These are phyloP conservation scores for Rhyacophila evoluta DNA, from an alignment of 2,888 invertebrate genomes.

Conservation along the genomic window DNA sequence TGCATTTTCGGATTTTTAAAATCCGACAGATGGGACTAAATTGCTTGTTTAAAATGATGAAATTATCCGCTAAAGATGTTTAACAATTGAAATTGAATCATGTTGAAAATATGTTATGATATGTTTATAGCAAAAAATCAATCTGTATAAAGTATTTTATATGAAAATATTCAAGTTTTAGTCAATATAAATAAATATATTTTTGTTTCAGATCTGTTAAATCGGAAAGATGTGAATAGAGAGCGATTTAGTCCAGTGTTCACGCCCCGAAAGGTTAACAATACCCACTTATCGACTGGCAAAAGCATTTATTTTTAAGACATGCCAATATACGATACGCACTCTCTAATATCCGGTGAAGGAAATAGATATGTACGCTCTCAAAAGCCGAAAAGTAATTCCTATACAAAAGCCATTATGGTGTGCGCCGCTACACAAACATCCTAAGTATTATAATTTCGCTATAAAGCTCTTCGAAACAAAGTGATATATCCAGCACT, in stretches of 20 bases:
- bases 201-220: too few relatives aligned
- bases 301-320: conserved; percentile 15
- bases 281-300: background rate
- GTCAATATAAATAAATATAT: too few relatives aligned
- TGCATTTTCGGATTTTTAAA: too few relatives aligned
- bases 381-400: background rate
- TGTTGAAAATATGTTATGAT: too few relatives aligned
- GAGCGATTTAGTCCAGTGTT: background rate
- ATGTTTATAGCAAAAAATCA: too few relatives aligned
- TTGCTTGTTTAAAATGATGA: too few relatives aligned
- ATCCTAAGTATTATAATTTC: background rate
- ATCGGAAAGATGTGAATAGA: background rate
- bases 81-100: too few relatives aligned
- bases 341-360: background rate
- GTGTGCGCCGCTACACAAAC: background rate
- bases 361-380: conserved; percentile 8
- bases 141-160: too few relatives aligned
- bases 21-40: too few relatives aligned
- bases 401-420: conserved; percentile 15
- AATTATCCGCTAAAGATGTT: too few relatives aligned
- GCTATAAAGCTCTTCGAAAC: background rate
- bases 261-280: background rate
- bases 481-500: too few relatives aligned
- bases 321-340: conserved; percentile 22
- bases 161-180: too few relatives aligned